Base-by-base conservation (phyloP, 2,113 vertebrate genomes). In the Centrocercus urophasianus region DNA sequence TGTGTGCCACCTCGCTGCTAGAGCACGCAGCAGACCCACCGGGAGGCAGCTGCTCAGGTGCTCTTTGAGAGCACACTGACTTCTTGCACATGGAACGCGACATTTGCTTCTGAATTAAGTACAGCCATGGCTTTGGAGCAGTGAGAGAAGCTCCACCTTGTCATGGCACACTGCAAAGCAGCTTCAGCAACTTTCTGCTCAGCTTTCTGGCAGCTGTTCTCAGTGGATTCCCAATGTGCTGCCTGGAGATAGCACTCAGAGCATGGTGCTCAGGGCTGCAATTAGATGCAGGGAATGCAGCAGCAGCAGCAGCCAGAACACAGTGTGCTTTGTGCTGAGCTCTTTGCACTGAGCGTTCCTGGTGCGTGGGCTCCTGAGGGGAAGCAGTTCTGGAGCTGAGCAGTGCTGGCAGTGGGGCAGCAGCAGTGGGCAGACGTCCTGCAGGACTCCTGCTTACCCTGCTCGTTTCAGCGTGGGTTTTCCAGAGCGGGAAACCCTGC, bases 361-460 rank as follows among this genome's bases (percentile, higher is more conserved):
- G 30, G 19, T 1, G 0, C 4, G 0, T 1, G 11, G 36, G 19
- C 42, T 25, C 17, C 40, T 57, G 5, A 3, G 0, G 11, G 48
- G 81, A 50, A 76, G 22, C 27, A 20, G 32, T 40, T 60, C 60
- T n/a, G 8, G 56, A 56, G 64, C 50, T 16, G 69, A 18, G 32
- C 18, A 11, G 89, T 3, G 2, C 48, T 15, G 60, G 27, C 59
- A 59, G 86, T 11, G 64, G 67, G 43, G 7, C 73, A 69, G 50
- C 20, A 54, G 63, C 32, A 73, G 32, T 0, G 20, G 27, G 50
- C 27, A n/a, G 36, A 21, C 40, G 63, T 5, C 57, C 54, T 47
- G 63, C 54, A 72, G 71, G 52, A 59, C 71, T 59, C 89, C 74
- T 67, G 48, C 30, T 4, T 24, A 8, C 3, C 17, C 86, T 70